phyloP scores from a whole-genome alignment of 2,888 invertebrate species.

The Neoitamus cyanurus region DNA sequence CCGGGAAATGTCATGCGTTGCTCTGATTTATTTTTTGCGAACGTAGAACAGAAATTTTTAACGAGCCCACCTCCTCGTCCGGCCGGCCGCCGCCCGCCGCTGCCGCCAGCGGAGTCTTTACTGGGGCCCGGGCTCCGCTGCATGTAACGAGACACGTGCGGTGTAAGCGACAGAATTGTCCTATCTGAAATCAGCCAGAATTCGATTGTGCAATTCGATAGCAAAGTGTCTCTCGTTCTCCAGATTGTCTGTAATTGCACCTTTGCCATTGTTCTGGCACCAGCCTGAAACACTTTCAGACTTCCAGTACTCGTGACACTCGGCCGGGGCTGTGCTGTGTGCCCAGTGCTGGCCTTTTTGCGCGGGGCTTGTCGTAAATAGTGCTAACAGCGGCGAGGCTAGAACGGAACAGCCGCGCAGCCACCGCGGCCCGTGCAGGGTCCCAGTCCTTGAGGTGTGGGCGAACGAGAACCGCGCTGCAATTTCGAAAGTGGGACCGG shows the following conservation, averaged over 20 bases:
- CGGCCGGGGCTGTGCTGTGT: background rate
- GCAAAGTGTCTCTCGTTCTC: slow-evolving; percentile 43
- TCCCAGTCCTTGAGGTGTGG: slow-evolving; percentile 32
- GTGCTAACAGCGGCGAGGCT: background rate
- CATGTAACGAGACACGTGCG: slow-evolving; percentile 43
- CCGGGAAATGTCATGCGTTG: slow-evolving; percentile 36
- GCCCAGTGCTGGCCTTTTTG: background rate
- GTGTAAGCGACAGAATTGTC: slow-evolving; percentile 27
- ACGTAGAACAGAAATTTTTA: slow-evolving; percentile 4
- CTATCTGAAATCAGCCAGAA: slow-evolving; percentile 40
- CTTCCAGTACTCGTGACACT: slow-evolving; percentile 39
- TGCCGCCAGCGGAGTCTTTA: no score
- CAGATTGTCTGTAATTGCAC: slow-evolving; percentile 42
- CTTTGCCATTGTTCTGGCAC: slow-evolving; percentile 43
- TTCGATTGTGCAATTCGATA: slow-evolving; percentile 47
- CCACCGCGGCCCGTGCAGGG: background rate
- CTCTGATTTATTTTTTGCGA: slow-evolving; percentile 36
- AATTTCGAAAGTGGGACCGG: slow-evolving; percentile 26
- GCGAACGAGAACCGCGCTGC: slow-evolving; percentile 9
- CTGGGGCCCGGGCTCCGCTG: background rate
- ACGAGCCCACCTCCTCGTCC: slow-evolving; percentile 32
- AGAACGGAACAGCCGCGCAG: background rate
- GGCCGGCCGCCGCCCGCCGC: background rate
- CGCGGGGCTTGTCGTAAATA: background rate
- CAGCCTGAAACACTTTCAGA: slow-evolving; percentile 32